Base-by-base conservation (phyloP, 1,140 invertebrate genomes). In the Octopus bimaculoides region DNA sequence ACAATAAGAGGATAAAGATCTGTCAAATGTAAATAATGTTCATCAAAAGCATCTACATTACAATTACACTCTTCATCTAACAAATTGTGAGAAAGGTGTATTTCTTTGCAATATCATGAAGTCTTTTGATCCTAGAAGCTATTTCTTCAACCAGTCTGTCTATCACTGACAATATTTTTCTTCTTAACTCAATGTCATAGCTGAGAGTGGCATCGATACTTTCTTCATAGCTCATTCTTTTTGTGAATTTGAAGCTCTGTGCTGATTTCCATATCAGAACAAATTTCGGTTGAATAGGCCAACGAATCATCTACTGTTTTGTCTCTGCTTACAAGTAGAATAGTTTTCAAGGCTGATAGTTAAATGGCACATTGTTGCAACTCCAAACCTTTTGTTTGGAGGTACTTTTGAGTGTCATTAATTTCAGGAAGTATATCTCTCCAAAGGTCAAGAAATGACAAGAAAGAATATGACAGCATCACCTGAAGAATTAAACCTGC, bases 331-430 rank as follows among this genome's bases (percentile, higher is more conserved):
- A 10, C 9, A 66, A 66, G 61, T 10, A 66, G 61, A 66, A n/a
- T n/a, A 10, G 61, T n/a, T 66, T n/a, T 66, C n/a, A 66, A 66
- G n/a, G 61, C 61, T n/a, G n/a, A 66, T 9, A 66, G 61, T 66
- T 66, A 10, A 66, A 66, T 9, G 9, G 61, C 61, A 66, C 61
- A 66, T 66, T 66, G 61, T 66, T 66, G 61, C n/a, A 66, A 66
- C 9, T 66, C 61, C 61, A 66, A n/a, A 10, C 61, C 61, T 66
- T 66, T 66, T n/a, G 61, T 66, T 66, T 66, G 61, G 61, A 66
- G 61, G 61, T 66, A 66, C 61, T 66, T 66, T 66, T 66, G 61
- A 66, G 61, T n/a, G n/a, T 66, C 61, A 66, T 66, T 66, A 66
- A 66, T 9, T 66, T 66, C 61, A 66, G 61, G 61, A n/a, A 66